Conservation (phyloP, 2,888 invertebrate genomes). For the Drepanosiphum platanoidis region DNA sequence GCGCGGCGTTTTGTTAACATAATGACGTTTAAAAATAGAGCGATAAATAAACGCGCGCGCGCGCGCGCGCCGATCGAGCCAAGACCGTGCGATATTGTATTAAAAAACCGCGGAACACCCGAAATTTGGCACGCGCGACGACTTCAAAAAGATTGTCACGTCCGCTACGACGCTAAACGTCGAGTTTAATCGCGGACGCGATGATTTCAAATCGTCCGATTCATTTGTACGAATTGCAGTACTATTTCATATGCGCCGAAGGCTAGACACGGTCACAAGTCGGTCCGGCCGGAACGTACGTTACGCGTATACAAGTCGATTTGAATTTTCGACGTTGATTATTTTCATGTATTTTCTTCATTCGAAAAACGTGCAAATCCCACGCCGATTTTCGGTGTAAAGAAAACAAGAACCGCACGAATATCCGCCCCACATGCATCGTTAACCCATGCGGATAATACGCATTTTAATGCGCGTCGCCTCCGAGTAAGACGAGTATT, state of each 20-base stretch:
- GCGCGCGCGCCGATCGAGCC: constrained; percentile 9
- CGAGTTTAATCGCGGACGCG: constrained; percentile 41
- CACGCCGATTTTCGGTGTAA: too few relatives aligned
- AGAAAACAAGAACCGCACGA: too few relatives aligned
- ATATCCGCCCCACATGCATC: too few relatives aligned
- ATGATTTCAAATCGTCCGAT: constrained; percentile 3
- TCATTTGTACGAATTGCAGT: constrained; percentile 21
- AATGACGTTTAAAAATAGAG: constrained; percentile 36
- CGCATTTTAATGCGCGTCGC: too few relatives aligned
- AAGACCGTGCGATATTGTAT: too few relatives aligned
- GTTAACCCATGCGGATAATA: too few relatives aligned
- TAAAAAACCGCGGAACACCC: background rate
- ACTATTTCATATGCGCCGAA: constrained; percentile 34
- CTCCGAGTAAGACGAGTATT: too few relatives aligned
- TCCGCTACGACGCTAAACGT: background rate
- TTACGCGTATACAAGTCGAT: background rate
- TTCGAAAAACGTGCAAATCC: too few relatives aligned
- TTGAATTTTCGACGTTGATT: too few relatives aligned
- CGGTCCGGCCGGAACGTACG: background rate
- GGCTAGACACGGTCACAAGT: constrained; percentile 7
- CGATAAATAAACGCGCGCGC: constrained; percentile 1
- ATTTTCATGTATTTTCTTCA: too few relatives aligned
- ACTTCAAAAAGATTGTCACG: constrained; percentile 50
- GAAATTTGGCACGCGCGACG: constrained; percentile 28
- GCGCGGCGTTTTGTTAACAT: constrained; percentile 1